Evolutionary conservation across 2,113 vertebrate species (phyloP), one percentile per base, ranked within the genome.

Genomic region (Anarhynchus alexandrinus): DNA sequence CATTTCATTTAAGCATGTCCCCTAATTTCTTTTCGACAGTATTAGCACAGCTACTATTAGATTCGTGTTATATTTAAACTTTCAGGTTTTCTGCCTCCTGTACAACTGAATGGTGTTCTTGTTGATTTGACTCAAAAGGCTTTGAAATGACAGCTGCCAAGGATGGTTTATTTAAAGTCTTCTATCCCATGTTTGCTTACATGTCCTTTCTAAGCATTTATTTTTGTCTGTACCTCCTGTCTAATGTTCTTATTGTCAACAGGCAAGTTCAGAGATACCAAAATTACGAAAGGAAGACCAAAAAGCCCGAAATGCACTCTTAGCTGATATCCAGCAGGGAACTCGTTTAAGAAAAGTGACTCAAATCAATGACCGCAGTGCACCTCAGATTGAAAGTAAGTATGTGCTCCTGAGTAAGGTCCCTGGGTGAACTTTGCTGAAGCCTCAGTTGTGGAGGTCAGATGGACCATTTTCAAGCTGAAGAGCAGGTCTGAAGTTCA

Each of bases 311-410:
- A 98, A 92, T 3, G 99, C 99, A 0, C 98, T 99, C 61, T 59
- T 99, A 91, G 98, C 98, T 8, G 99, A 99, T 52, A 99, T 99
- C 97, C 99, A 99, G 92, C 99, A 98, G 97, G 99, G 99, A 95
- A 95, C 98, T 85, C 98, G 96, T 67, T 96, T 99, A 10, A 98
- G 97, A 66, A 99, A 99, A 96, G 99, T 99, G 92, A 96, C 98
- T 1, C 99, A 99, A 85, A 96, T 99, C 98, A 99, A 99, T 11
- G 99, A 99, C 97, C 98, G 99, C 69, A 99, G 99, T 1, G 98
- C 98, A 16, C 99, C 99, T 0, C 95, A 97, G 25, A 96, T 99
- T 7, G 98, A 99, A 67, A 98, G 99, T 99, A 96, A 99, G 99
- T 95, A 17, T 6, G 8, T n/a, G 32, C 32, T 86, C 69, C 76